Evolutionary conservation across 1,140 invertebrate genomes (phyloP), one percentile per base, ranked within the genome.

Genomic region (Metopolophium dirhodum): DNA sequence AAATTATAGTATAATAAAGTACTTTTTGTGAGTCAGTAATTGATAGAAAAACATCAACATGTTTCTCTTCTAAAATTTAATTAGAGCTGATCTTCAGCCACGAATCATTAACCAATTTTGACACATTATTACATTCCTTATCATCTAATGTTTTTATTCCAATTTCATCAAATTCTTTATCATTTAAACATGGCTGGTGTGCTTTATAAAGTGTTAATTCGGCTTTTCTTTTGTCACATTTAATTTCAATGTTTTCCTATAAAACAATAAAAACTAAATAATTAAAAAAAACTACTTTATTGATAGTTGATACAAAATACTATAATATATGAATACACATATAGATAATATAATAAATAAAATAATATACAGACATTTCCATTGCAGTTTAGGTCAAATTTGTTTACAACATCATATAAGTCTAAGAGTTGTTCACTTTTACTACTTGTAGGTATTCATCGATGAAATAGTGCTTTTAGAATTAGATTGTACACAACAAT

Each of bases 401-500:
- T 8, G 11, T 54, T 83, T 83, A 92, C 77, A 35, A 83, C 14
- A 51, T 41, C 30, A 83, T 30, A 92, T 35, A 83, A 35, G 9
- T 91, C 45, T 83, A 91, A 83, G 14, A 92, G 47, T 14, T 92
- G 45, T 83, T 92, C 68, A 51, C 68, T 92, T 6, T 49, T 92
- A 92, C 20, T 37, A 83, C 68, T 83, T 83, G 45, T n/a, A n/a
- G n/a, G n/a, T 22, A 83, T 37, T 37, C 20, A 83, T 77, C 22
- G 18, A 57, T n/a, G 14, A 9, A 49, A 91, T 20, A 26, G 23
- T 22, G 18, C 41, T 83, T 41, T 54, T 86, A n/a, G 23, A 93
- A 45, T n/a, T 45, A 30, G 47, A 41, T 93, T 93, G 35, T 22
- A 45, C 14, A 47, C n/a, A 83, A 49, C 7, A 68, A 35, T 47